Evolutionary conservation across 2,888 invertebrate species (phyloP).

Genomic region (Synanthedon tipuliformis): DNA sequence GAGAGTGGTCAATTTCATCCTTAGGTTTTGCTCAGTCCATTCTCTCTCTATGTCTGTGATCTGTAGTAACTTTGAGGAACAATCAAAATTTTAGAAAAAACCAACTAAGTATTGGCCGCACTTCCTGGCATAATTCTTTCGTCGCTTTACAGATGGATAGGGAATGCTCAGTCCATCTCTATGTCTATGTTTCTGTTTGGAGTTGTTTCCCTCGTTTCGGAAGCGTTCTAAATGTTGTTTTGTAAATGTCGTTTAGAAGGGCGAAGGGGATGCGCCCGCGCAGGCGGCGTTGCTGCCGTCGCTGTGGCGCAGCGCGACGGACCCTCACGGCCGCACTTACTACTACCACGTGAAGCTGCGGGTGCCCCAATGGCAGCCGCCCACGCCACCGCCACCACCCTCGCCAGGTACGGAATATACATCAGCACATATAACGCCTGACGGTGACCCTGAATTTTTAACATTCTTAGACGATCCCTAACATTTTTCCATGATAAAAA

Average conservation of each 20-base stretch:
- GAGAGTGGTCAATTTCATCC: too few species aligned
- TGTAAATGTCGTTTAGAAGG: not conserved
- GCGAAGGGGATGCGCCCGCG: not conserved
- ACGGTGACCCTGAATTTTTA: too few species aligned
- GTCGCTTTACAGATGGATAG: conserved; percentile 7
- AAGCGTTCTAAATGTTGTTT: not conserved
- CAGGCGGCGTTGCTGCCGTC: conserved; percentile 76
- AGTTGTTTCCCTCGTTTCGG: not conserved
- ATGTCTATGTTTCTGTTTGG: not conserved
- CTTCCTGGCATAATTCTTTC: conserved; percentile 9
- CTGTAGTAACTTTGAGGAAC: too few species aligned
- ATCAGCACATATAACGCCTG: too few species aligned
- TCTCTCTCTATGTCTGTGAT: too few species aligned
- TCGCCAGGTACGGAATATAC: conserved; percentile 16
- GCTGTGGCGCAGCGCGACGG: conserved; percentile 88
- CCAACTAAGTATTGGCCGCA: too few species aligned
- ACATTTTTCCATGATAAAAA: too few species aligned
- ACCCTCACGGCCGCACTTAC: conserved; percentile 85
- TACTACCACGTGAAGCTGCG: conserved; percentile 89
- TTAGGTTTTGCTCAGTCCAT: too few species aligned
- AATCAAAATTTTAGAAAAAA: too few species aligned
- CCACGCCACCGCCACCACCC: conserved; percentile 51
- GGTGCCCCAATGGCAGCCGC: conserved; percentile 84
- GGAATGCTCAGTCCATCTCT: conserved; percentile 1
- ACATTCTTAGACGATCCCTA: too few species aligned